phyloP scores from a whole-genome alignment of 2,113 vertebrate species.

The Pedetes capensis region DNA sequence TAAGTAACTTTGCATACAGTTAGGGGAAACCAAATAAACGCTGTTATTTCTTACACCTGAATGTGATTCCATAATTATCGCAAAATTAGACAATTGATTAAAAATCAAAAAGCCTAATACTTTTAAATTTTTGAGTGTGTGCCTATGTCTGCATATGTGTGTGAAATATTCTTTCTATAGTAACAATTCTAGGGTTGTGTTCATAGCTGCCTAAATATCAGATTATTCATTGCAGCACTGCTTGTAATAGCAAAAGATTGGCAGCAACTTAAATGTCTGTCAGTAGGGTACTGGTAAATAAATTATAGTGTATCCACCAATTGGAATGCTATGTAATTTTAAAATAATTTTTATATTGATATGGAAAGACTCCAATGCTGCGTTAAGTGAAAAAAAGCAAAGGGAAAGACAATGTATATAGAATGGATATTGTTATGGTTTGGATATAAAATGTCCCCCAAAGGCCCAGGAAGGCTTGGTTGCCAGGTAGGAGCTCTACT shows the following conservation, averaged over 20 bases:
- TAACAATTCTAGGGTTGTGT: not conserved
- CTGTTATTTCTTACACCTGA: not conserved
- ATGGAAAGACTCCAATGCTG: not conserved
- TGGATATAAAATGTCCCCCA: not conserved
- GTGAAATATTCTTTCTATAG: not conserved
- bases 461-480: not conserved
- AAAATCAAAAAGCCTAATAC: not conserved
- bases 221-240: not conserved
- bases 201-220: not conserved
- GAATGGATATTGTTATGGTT: not conserved
- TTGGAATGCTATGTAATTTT: not conserved
- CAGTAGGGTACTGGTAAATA: not conserved
- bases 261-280: not conserved
- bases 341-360: not conserved
- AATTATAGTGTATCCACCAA: not conserved
- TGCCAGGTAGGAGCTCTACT: not conserved
- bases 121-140: not conserved
- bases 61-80: not conserved
- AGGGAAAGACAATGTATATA: not conserved
- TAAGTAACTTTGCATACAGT: not conserved
- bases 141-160: too few species aligned
- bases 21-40: not conserved
- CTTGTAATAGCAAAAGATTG: not conserved
- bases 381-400: not conserved
- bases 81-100: not conserved